These are phyloP conservation scores for Formica aserva DNA, from an alignment of 2,888 invertebrate species.

Conservation along the genomic window DNA sequence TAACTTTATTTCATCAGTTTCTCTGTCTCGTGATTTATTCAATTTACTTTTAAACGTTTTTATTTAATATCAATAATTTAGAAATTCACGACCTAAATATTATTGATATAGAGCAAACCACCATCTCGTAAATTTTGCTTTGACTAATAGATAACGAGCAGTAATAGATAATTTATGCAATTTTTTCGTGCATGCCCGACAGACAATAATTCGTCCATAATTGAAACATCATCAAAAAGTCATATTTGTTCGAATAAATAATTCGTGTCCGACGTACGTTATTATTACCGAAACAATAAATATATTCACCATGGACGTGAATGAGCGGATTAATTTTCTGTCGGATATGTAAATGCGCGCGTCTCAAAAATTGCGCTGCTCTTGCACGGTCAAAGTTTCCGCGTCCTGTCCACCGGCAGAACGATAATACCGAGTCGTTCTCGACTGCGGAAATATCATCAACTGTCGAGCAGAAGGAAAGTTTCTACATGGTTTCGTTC, in stretches of 20 bases:
- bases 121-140: neutral
- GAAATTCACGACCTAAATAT: neutral
- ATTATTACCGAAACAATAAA: conserved; percentile 33
- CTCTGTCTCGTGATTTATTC: neutral
- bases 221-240: conserved; percentile 27
- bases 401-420: neutral
- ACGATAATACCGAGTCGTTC: conserved; percentile 33
- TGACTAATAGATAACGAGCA: neutral
- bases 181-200: conserved; percentile 3
- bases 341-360: neutral
- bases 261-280: neutral
- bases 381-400: conserved; percentile 13
- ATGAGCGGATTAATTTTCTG: neutral
- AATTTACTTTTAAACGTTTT: neutral
- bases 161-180: conserved; percentile 12
- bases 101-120: neutral
- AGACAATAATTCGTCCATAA: conserved; percentile 36
- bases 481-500: conserved; percentile 36
- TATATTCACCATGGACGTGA: conserved; percentile 1
- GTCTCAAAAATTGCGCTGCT: conserved; percentile 26
- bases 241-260: conserved; percentile 29
- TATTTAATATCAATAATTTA: neutral
- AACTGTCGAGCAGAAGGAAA: conserved; percentile 36
- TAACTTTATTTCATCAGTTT: neutral
- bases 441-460: conserved; percentile 49